A percentile compares a stretch with the other conserved stretches of the same genome.
Evolutionary conservation across 2,888 invertebrate genomes (phyloP).

Genomic region (Diplazon laetatorius): DNA sequence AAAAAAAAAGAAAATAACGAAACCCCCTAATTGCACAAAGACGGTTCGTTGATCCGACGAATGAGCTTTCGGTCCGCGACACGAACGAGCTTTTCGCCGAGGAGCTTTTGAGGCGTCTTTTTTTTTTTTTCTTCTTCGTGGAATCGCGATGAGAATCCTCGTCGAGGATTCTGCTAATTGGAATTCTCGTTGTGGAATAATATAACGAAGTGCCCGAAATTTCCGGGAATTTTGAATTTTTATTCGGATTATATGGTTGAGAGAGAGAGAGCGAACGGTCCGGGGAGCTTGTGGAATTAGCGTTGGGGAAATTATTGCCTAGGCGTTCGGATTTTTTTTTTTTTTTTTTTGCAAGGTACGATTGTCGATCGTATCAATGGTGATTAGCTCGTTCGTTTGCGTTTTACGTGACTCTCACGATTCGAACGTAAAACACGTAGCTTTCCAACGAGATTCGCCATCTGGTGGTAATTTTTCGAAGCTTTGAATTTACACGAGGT

Average conservation of each 20-base stretch:
- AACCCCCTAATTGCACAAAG: conserved; percentile 47
- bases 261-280: no score
- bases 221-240: not conserved
- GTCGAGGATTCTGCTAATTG: not conserved
- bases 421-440: no score
- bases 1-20: no score
- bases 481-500: not conserved
- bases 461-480: not conserved
- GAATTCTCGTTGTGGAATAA: not conserved
- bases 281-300: not conserved
- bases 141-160: no score
- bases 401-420: not conserved
- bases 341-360: not conserved
- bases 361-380: not conserved
- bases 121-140: no score
- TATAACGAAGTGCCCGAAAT: not conserved
- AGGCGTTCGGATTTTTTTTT: no score
- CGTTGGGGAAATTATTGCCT: not conserved
- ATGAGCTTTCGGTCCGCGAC: no score
- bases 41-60: not conserved
- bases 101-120: no score
- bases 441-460: no score
- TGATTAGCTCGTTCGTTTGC: conserved; percentile 1
- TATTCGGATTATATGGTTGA: no score
- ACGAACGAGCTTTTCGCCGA: no score